Conservation (phyloP, 2,888 invertebrate species). For the Platycheirus albimanus region DNA sequence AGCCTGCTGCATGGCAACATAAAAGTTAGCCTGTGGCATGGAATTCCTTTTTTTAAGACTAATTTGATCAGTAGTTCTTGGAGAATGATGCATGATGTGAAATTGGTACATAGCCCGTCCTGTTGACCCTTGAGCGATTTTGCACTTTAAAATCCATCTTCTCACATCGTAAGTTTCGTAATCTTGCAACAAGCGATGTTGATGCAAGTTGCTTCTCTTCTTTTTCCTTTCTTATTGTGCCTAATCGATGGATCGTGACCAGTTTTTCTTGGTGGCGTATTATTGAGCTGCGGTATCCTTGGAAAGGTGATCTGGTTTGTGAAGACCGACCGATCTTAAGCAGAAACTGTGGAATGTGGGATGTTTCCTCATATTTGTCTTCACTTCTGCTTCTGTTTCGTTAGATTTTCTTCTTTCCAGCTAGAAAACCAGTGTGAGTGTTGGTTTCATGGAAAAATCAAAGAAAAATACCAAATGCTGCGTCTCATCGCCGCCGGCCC, state of each 20-base stretch:
- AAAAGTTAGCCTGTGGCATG: conserved; percentile 33
- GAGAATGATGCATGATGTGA: conserved; percentile 7
- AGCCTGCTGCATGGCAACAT: too few species aligned
- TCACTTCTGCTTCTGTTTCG: not conserved
- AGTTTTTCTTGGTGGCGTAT: conserved; percentile 64
- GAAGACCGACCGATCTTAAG: conserved; percentile 49
- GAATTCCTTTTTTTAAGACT: conserved; percentile 40
- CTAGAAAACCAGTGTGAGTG: conserved; percentile 12
- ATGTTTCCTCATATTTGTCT: conserved; percentile 28
- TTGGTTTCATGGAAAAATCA: conserved; percentile 20
- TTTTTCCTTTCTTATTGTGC: not conserved
- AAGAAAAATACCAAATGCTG: conserved; percentile 34
- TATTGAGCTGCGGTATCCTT: conserved; percentile 62
- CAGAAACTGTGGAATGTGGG: conserved; percentile 50
- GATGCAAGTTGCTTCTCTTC: conserved; percentile 13
- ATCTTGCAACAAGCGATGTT: conserved; percentile 19
- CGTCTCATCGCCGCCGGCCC: too few species aligned
- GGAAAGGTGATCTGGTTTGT: conserved; percentile 74
- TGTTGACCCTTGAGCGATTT: conserved; percentile 39
- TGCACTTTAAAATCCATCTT: conserved; percentile 25
- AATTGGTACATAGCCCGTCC: conserved; percentile 24
- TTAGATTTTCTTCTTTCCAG: conserved; percentile 36
- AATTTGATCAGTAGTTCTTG: conserved; percentile 32
- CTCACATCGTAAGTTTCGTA: conserved; percentile 41
- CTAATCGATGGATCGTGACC: conserved; percentile 66